These are phyloP conservation scores for Oophaga pumilio DNA, from an alignment of 2,113 vertebrate genomes.

Conservation along the genomic window DNA sequence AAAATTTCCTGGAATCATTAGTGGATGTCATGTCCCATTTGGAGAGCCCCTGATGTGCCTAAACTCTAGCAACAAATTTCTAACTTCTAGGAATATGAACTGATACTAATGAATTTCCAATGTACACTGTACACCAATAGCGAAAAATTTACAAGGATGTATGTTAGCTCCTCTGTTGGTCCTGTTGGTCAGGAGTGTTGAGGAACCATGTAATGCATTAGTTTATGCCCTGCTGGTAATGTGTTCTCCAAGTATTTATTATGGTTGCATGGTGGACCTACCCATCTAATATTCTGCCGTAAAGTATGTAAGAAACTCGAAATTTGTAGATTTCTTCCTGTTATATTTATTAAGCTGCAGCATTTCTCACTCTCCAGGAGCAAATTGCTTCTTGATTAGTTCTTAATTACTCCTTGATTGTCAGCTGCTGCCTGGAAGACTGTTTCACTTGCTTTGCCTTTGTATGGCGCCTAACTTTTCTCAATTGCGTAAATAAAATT, in stretches of 20 bases:
- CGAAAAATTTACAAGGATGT: background rate
- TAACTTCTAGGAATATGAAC: too few species aligned
- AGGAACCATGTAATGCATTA: background rate
- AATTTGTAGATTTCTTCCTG: conserved; percentile 28
- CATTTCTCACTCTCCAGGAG: conserved; percentile 45
- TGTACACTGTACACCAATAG: too few species aligned
- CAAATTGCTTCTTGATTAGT: conserved; percentile 58
- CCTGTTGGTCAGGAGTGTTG: background rate
- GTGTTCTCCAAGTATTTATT: background rate
- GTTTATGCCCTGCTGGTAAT: background rate
- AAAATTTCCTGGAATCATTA: too few species aligned
- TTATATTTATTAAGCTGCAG: conserved; percentile 50
- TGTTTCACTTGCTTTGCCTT: conserved; percentile 21
- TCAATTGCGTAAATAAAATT: background rate
- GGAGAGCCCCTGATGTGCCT: too few species aligned
- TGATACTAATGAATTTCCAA: too few species aligned
- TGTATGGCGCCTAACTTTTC: conserved; percentile 20
- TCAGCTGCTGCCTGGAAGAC: conserved; percentile 44
- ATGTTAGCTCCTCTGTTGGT: too few species aligned
- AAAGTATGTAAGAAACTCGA: conserved; percentile 1
- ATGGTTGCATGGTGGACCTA: background rate
- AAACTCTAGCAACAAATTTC: too few species aligned
- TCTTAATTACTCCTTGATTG: conserved; percentile 58
- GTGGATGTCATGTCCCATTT: too few species aligned
- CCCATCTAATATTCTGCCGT: background rate